Evolutionary conservation across 23 tunicate species (phyloP), one percentile per base, ranked within the genome.

Genomic region (Halocynthia aurantium): DNA sequence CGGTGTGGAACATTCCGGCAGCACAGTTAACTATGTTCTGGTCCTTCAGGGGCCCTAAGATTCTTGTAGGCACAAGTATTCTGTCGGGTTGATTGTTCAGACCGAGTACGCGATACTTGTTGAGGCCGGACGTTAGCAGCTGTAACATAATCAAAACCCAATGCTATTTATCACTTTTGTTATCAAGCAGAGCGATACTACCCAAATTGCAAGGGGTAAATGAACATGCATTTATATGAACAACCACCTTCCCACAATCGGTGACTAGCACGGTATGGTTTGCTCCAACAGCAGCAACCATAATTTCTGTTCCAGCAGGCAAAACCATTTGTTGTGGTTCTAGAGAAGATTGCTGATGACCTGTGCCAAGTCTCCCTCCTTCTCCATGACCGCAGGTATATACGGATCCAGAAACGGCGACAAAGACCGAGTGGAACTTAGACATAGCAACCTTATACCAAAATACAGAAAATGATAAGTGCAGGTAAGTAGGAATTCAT

Each of bases 361-460:
- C 91, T 53, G 31, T 82, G 9, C 98, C 98, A 18, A 92, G 75
- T 18, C 90, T 61, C 7, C 98, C 98, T 65, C 94, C 87, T 51
- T 80, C 77, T 5, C 92, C 98, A 53, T 73, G 87, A 8, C 98
- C 98, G 80, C 98, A 92, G 6, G 98, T 2, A 61, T 82, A 92
- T 6, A 78, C 87, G n/a, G 51, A 19, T n/a, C 98, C 98, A 52
- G 74, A 67, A 17, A 76, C 65, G 15, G 91, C 76, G 7, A 92
- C 57, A 75, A 86, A 86, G 5, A 92, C 52, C 22, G 82, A 50
- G 52, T 92, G 98, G 67, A 71, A 92, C 62, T 92, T 86, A 71
- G 88, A 81, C 82, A 86, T 73, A 4, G 70, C 87, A 17, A 86
- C 96, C 96, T 88, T 56, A 17, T 13, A 31, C 44, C 44, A 31